Evolutionary conservation across 2,888 invertebrate species (phyloP).

Genomic region (Acheta domesticus): DNA sequence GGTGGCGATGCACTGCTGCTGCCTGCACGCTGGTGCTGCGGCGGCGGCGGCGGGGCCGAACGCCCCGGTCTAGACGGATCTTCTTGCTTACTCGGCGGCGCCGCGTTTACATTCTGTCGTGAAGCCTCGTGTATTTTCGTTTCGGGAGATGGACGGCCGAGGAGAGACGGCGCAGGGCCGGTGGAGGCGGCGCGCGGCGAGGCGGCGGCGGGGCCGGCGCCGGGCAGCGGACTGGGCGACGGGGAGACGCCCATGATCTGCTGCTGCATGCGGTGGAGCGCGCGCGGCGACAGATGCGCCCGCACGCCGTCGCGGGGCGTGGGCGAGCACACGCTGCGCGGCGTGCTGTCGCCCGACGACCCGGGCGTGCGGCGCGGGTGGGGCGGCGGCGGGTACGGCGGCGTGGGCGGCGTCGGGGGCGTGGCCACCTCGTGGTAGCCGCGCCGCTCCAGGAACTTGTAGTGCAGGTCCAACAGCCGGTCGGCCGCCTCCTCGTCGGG

Average conservation of each 20-base stretch:
- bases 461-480: constrained; percentile 65
- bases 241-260: neutral
- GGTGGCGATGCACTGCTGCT: too few relatives aligned
- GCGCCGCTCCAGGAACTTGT: constrained; percentile 64
- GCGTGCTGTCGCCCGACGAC: neutral
- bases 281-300: neutral
- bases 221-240: neutral
- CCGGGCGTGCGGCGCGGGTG: neutral
- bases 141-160: too few relatives aligned
- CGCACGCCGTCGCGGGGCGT: neutral
- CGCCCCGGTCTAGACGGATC: neutral
- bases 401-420: neutral
- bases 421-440: constrained; percentile 52
- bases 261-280: neutral
- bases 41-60: neutral
- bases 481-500: constrained; percentile 51
- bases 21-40: too few relatives aligned
- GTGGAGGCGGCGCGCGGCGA: neutral
- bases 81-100: neutral
- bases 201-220: neutral
- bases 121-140: too few relatives aligned
- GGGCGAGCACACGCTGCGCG: neutral
- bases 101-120: neutral
- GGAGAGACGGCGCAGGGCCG: neutral
- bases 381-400: constrained; percentile 11